phyloP scores from a whole-genome alignment of 2,797 vertebrate genomes.

The Diglossa cyanea region DNA sequence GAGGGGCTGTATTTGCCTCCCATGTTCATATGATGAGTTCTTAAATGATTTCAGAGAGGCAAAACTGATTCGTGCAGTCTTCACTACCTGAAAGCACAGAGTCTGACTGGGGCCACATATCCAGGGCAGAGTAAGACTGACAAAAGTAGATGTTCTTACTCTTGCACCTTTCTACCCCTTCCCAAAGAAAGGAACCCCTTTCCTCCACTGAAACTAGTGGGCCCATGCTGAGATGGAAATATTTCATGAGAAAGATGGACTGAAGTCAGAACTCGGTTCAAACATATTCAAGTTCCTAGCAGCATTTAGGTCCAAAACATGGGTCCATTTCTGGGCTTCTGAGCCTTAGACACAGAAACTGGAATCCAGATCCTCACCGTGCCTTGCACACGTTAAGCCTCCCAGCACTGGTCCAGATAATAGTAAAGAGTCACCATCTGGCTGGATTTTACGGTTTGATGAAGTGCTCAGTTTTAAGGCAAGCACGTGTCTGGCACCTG shows the following conservation, averaged over 20 bases:
- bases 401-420: constrained; percentile 37
- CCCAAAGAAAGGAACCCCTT: neutral
- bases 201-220: neutral
- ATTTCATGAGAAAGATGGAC: neutral
- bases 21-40: neutral
- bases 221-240: neutral
- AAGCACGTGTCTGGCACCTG: constrained; percentile 66
- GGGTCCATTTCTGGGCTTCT: neutral
- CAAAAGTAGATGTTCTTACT: neutral
- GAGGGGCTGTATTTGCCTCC: neutral
- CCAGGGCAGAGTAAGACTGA: neutral
- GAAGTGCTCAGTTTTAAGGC: constrained; percentile 65
- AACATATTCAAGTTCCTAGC: neutral
- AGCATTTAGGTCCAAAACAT: neutral
- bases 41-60: neutral
- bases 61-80: neutral
- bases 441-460: constrained; percentile 67
- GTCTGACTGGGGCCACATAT: neutral
- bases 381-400: constrained; percentile 51
- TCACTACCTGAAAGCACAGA: neutral
- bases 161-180: neutral
- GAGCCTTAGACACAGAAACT: constrained; percentile 6
- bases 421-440: constrained; percentile 65
- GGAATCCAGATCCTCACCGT: constrained; percentile 27
- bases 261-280: neutral